Percentiles rank a stretch among this genome's conserved stretches.
These are phyloP conservation scores for Cyprinus carpio DNA, from an alignment of 2,113 vertebrate genomes.

Conservation along the genomic window DNA sequence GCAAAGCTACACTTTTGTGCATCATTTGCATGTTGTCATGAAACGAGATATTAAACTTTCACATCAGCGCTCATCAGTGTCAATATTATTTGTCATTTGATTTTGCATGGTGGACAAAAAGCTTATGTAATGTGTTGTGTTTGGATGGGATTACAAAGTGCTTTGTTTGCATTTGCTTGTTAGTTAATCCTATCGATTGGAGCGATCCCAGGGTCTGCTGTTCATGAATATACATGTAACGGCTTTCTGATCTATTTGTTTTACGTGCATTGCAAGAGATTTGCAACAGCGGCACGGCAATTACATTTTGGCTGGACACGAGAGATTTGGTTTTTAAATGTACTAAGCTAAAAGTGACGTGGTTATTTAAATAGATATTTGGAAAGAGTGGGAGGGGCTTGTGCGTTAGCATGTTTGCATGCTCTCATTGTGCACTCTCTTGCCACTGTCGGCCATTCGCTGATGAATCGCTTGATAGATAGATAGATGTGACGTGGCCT, in stretches of 20 bases:
- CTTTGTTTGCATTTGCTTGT: constrained; percentile 47
- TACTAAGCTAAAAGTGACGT: background rate
- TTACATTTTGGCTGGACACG: background rate
- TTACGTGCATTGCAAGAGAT: constrained; percentile 2
- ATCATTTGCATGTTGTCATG: background rate
- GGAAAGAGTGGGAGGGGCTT: constrained; percentile 18
- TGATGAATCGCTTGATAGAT: constrained; percentile 77
- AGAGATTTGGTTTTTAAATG: background rate
- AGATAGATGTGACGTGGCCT: constrained; percentile 73
- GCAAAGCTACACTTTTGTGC: background rate
- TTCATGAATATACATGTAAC: constrained; percentile 47
- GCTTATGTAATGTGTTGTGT: constrained; percentile 37
- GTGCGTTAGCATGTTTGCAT: constrained; percentile 40
- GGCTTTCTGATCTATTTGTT: constrained; percentile 29
- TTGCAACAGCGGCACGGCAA: background rate
- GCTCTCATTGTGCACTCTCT: background rate
- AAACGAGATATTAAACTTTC: background rate
- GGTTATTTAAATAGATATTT: background rate
- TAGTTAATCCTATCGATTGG: constrained; percentile 47
- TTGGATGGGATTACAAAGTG: constrained; percentile 49
- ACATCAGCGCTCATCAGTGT: background rate
- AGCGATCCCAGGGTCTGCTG: constrained; percentile 23
- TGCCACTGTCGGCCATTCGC: constrained; percentile 50
- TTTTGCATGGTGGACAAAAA: constrained; percentile 32
- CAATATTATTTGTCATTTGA: constrained; percentile 34